These are phyloP conservation scores for Panurus biarmicus DNA, from an alignment of 2,113 vertebrate genomes.

Conservation along the genomic window DNA sequence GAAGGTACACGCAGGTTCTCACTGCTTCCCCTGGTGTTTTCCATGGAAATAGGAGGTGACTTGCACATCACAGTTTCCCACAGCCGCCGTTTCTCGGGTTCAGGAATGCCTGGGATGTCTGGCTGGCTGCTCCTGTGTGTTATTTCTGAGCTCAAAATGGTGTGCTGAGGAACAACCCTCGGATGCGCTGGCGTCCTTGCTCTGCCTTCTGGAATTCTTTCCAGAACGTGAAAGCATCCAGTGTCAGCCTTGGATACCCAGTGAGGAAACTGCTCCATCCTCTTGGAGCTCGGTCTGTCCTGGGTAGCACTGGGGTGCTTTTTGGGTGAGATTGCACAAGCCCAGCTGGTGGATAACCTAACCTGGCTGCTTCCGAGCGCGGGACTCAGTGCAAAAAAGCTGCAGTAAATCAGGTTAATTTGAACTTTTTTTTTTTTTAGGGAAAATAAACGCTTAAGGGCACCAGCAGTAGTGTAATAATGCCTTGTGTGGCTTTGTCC, in stretches of 20 bases:
- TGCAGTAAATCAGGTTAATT: background rate
- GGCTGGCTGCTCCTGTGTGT: background rate
- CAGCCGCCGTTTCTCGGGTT: background rate
- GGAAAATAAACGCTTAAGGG: background rate
- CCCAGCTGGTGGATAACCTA: background rate
- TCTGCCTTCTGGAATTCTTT: background rate
- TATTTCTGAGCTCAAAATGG: constrained; percentile 23
- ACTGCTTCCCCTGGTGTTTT: background rate
- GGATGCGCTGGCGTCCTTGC: background rate
- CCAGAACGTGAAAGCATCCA: background rate
- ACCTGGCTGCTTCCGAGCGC: background rate
- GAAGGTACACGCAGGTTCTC: background rate
- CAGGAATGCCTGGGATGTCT: background rate
- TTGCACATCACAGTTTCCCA: background rate
- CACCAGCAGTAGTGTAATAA: background rate
- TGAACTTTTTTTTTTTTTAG: background rate
- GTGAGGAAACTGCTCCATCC: background rate
- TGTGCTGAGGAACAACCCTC: background rate
- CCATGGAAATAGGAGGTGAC: background rate
- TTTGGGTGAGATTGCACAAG: background rate
- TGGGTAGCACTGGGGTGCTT: background rate
- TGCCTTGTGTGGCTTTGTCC: background rate
- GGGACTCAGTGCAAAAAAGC: background rate
- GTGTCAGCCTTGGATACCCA: background rate
- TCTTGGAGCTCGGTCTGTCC: background rate